Evolutionary conservation across 2,113 vertebrate species (phyloP).

Genomic region (Zingel zingel): DNA sequence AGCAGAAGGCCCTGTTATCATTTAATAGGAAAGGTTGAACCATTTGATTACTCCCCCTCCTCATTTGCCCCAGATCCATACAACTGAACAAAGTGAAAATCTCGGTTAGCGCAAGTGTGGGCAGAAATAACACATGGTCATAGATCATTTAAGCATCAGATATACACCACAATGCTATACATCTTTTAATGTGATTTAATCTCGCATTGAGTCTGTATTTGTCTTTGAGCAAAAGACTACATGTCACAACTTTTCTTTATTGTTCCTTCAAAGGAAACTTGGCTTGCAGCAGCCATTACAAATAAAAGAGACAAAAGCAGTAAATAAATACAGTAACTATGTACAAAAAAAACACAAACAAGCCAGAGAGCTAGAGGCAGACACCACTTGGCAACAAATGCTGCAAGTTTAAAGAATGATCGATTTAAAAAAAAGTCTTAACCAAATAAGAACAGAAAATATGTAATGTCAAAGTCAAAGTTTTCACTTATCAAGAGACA

Average conservation of each 20-base stretch:
- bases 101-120: slow-evolving; percentile 18
- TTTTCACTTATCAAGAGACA: too few relatives aligned
- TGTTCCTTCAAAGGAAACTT: slow-evolving; percentile 1
- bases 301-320: not conserved
- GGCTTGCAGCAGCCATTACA: not conserved
- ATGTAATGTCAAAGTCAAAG: not conserved
- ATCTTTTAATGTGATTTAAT: not conserved
- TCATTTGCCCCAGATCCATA: slow-evolving; percentile 55
- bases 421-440: not conserved
- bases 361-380: not conserved
- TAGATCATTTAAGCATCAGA: slow-evolving; percentile 1
- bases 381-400: not conserved
- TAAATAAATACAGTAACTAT: not conserved
- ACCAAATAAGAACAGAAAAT: not conserved
- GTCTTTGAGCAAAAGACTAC: slow-evolving; percentile 3
- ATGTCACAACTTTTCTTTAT: slow-evolving; percentile 3
- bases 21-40: slow-evolving; percentile 69
- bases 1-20: slow-evolving; percentile 68
- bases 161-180: not conserved
- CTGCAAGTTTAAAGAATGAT: not conserved
- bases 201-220: not conserved
- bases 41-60: slow-evolving; percentile 49
- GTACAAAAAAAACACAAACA: not conserved
- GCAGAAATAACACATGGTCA: not conserved
- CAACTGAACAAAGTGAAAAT: slow-evolving; percentile 35